Percentiles rank a stretch among this genome's conserved stretches.
Conservation (phyloP, 2,888 invertebrate species). For the Agonopterix alstromeriana region DNA sequence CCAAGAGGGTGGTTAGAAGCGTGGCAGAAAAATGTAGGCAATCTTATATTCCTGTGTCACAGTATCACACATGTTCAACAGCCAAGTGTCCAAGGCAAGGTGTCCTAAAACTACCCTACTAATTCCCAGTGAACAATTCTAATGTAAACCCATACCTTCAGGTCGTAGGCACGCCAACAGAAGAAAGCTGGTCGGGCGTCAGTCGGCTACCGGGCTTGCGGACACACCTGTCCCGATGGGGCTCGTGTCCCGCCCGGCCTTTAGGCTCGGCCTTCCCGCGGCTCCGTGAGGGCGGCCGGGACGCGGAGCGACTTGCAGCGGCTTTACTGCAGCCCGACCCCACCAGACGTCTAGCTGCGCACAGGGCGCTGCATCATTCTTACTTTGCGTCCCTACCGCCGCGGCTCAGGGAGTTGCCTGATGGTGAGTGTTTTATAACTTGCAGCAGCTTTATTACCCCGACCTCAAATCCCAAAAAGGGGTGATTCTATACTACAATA, state of each 20-base stretch:
- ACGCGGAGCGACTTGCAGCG: constrained; percentile 92
- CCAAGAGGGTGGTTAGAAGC: no score
- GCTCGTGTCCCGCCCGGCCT: constrained; percentile 84
- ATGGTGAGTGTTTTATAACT: constrained; percentile 80
- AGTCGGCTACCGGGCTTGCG: constrained; percentile 91
- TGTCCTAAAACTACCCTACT: no score
- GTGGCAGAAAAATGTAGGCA: no score
- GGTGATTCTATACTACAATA: no score
- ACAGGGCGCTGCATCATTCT: constrained; percentile 89
- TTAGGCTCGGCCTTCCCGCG: constrained; percentile 93
- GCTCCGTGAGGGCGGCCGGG: constrained; percentile 89
- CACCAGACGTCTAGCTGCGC: constrained; percentile 89
- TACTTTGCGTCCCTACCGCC: constrained; percentile 95
- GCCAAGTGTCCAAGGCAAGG: no score
- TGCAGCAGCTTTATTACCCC: constrained; percentile 70
- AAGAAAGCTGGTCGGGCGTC: constrained; percentile 95
- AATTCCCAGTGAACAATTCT: no score
- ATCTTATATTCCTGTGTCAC: no score
- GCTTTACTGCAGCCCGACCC: constrained; percentile 93
- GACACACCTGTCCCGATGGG: constrained; percentile 77
- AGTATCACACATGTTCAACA: no score
- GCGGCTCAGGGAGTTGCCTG: constrained; percentile 92
- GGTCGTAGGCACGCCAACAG: constrained; percentile 96
- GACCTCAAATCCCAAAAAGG: no score
- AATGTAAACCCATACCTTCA: constrained; percentile 30